Evolutionary conservation across 2,797 vertebrate species (phyloP).

Genomic region (Emys orbicularis): DNA sequence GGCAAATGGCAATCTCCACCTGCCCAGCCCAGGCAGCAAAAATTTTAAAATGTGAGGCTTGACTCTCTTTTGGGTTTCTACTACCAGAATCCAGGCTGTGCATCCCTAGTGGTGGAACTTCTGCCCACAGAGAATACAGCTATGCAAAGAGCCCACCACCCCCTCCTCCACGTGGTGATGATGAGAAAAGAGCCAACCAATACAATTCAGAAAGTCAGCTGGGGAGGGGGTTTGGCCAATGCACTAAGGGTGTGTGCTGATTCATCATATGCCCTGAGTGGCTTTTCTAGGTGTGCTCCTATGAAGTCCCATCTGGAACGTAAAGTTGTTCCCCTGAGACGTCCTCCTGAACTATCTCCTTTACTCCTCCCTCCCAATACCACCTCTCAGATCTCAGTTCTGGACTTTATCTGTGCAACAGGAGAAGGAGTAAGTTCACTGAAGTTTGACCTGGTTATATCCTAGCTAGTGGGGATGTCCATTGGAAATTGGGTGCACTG

Average conservation of each 20-base stretch:
- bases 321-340: not conserved
- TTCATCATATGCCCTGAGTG: not conserved
- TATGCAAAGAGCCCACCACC: not conserved
- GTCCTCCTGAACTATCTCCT: not conserved
- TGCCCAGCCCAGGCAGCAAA: not conserved
- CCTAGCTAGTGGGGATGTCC: not conserved
- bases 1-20: constrained; percentile 39
- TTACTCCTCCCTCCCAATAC: not conserved
- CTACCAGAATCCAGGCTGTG: constrained; percentile 4
- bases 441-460: not conserved
- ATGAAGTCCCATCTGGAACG: not conserved
- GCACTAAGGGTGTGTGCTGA: not conserved
- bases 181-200: constrained; percentile 35
- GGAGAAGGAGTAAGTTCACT: not conserved
- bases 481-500: not conserved
- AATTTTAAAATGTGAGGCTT: constrained; percentile 15
- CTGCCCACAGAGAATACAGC: not conserved
- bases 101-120: not conserved
- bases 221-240: constrained; percentile 2
- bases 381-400: not conserved
- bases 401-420: not conserved
- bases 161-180: not conserved
- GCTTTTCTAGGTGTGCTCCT: not conserved
- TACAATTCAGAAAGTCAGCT: not conserved
- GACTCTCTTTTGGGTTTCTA: constrained; percentile 9